Evolutionary conservation across 2,797 vertebrate species (phyloP).

Genomic region (Lerista edwardsae): DNA sequence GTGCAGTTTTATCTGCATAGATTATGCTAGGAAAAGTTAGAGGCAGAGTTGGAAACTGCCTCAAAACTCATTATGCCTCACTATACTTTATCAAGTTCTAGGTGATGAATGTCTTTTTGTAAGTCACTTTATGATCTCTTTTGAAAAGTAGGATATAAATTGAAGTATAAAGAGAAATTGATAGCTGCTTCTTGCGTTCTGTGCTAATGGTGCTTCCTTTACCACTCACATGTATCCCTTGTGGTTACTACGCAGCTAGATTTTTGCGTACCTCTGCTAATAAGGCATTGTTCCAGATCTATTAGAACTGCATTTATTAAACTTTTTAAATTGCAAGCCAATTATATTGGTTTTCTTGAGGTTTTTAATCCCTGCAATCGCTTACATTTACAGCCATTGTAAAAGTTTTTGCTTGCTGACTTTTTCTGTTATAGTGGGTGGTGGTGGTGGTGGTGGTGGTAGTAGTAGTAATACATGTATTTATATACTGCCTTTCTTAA

Average conservation of each 20-base stretch:
- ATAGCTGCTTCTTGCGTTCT: background rate
- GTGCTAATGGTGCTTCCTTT: background rate
- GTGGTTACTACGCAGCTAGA: background rate
- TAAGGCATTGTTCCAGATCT: background rate
- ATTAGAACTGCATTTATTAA: conserved; percentile 1
- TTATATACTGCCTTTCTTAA: too few species aligned
- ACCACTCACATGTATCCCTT: background rate
- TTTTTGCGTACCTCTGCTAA: background rate
- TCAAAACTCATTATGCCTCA: too few species aligned
- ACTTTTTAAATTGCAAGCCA: background rate
- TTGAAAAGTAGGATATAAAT: too few species aligned
- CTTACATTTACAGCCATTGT: background rate
- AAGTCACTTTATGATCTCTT: too few species aligned
- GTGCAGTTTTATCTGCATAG: background rate
- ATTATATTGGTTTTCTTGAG: background rate
- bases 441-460: too few species aligned
- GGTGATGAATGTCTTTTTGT: too few species aligned
- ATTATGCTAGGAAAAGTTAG: background rate
- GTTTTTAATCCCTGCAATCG: background rate
- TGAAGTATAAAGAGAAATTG: too few species aligned
- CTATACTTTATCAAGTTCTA: too few species aligned
- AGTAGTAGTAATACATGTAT: too few species aligned
- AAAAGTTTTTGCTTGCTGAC: background rate
- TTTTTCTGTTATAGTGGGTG: background rate
- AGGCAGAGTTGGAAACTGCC: background rate